Evolutionary conservation across 2,888 invertebrate genomes (phyloP).

Genomic region (Mesodorylaimus sp.): DNA sequence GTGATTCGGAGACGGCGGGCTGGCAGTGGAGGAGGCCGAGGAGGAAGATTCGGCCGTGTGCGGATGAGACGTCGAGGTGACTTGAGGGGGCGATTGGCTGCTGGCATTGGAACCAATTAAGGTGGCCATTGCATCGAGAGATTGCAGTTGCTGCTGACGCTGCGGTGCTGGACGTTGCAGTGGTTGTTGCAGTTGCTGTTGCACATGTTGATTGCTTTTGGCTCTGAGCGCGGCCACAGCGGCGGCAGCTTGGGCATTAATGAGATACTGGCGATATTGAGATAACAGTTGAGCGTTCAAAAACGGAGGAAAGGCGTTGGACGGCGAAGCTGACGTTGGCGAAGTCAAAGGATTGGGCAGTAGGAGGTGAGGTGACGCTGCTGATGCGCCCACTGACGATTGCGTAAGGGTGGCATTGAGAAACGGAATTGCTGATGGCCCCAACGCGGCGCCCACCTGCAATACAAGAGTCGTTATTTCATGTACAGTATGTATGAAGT

Average conservation of each 20-base stretch:
- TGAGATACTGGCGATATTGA: neutral
- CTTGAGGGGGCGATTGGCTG: slow-evolving; percentile 11
- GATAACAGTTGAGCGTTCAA: neutral
- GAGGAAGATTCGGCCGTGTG: slow-evolving; percentile 2
- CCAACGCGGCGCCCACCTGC: too few relatives aligned
- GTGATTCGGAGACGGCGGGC: neutral
- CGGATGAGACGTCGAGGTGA: slow-evolving; percentile 10
- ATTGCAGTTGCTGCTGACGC: neutral
- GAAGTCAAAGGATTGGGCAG: too few relatives aligned
- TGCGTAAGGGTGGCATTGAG: too few relatives aligned
- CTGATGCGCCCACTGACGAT: too few relatives aligned
- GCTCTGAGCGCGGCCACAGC: neutral
- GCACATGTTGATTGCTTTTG: neutral
- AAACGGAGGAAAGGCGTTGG: neutral
- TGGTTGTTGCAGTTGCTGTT: neutral
- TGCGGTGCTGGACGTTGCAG: neutral
- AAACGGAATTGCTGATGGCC: too few relatives aligned
- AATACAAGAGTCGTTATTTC: too few relatives aligned
- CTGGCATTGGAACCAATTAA: too few relatives aligned
- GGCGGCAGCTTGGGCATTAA: neutral
- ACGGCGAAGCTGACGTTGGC: neutral
- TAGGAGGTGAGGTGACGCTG: too few relatives aligned
- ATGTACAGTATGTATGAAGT: too few relatives aligned
- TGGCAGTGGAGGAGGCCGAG: neutral
- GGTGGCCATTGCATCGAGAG: too few relatives aligned